phyloP scores from a whole-genome alignment of 2,797 vertebrate species.

The Pelodytes ibericus region DNA sequence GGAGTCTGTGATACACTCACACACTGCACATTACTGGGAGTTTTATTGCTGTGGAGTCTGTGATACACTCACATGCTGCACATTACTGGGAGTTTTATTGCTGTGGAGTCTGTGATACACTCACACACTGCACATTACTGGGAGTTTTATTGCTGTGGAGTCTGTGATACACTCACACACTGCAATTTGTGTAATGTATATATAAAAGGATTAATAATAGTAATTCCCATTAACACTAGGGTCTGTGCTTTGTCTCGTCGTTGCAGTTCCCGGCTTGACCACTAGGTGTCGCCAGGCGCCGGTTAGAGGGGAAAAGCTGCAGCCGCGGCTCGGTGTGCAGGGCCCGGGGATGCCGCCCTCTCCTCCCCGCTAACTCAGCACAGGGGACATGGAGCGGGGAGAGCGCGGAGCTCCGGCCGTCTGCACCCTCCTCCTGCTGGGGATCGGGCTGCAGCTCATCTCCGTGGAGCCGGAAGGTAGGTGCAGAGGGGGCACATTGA shows the following conservation, averaged over 20 bases:
- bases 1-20: too few relatives aligned
- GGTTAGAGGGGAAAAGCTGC: constrained; percentile 15
- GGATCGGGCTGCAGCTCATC: constrained; percentile 37
- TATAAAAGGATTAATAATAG: too few relatives aligned
- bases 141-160: too few relatives aligned
- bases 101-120: too few relatives aligned
- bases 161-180: too few relatives aligned
- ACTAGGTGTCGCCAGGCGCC: constrained; percentile 20
- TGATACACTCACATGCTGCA: too few relatives aligned
- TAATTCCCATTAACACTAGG: too few relatives aligned
- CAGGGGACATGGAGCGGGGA: constrained; percentile 41
- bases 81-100: too few relatives aligned
- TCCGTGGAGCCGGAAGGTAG: constrained; percentile 15
- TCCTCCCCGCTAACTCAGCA: constrained; percentile 34
- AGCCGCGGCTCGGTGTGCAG: constrained; percentile 25
- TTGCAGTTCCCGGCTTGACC: constrained; percentile 7
- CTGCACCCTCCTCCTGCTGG: constrained; percentile 55
- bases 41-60: too few relatives aligned
- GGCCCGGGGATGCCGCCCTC: constrained; percentile 42
- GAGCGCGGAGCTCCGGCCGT: constrained; percentile 15
- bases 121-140: too few relatives aligned
- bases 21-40: too few relatives aligned
- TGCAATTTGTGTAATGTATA: too few relatives aligned
- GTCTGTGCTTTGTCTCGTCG: constrained; percentile 16
- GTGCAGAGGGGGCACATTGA: not conserved